A percentile compares a stretch with the other conserved stretches of the same genome.
Conservation (phyloP, 2,797 vertebrate genomes). For the Eulemur albifrons region DNA sequence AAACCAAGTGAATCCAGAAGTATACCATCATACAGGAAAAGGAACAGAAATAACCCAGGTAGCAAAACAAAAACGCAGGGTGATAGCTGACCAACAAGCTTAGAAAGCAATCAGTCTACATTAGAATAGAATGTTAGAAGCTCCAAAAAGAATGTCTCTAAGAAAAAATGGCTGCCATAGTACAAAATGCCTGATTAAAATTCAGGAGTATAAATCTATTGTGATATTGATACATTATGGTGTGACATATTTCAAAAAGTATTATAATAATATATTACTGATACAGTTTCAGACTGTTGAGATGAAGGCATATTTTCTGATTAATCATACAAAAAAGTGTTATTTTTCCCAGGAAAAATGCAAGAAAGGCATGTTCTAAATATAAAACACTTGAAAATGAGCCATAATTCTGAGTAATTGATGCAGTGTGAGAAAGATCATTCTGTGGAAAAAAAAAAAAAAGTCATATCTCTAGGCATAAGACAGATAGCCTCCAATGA, state of each 20-base stretch:
- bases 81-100: neutral
- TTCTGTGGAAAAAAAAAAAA: neutral
- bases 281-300: neutral
- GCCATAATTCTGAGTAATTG: neutral
- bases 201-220: neutral
- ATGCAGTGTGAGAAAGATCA: neutral
- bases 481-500: neutral
- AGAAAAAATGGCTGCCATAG: neutral
- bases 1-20: neutral
- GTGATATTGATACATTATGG: neutral
- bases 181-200: neutral
- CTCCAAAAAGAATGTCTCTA: neutral
- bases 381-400: neutral
- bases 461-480: neutral
- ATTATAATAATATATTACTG: neutral
- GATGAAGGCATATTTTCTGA: neutral
- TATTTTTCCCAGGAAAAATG: conserved; percentile 17
- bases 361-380: neutral
- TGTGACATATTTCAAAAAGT: neutral
- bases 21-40: neutral
- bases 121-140: neutral
- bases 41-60: neutral
- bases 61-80: neutral
- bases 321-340: neutral
- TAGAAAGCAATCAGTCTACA: neutral